phyloP scores from a whole-genome alignment of 2,113 vertebrate genomes.

The Gopherus evgoodei region DNA sequence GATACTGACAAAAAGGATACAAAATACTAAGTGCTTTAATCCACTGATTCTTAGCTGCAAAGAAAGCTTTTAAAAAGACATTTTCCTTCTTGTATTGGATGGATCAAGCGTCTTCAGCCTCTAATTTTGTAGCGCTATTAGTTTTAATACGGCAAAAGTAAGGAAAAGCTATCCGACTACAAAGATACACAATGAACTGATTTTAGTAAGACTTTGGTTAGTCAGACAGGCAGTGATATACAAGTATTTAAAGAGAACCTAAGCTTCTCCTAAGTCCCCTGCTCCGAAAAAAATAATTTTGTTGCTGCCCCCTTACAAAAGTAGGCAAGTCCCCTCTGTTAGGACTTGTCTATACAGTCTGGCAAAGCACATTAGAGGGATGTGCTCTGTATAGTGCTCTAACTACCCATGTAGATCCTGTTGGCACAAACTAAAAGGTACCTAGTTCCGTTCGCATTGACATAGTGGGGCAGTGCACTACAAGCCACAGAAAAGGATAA shows the following conservation, averaged over 20 bases:
- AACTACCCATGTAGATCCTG: neutral
- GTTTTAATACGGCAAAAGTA: slow-evolving; percentile 20
- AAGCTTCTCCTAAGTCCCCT: neutral
- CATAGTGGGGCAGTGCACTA: neutral
- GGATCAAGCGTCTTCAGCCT: slow-evolving; percentile 12
- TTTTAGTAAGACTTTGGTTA: slow-evolving; percentile 42
- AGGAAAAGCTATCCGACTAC: neutral
- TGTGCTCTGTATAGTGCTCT: neutral
- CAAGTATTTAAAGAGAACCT: neutral
- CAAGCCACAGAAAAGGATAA: neutral
- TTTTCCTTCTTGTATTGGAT: slow-evolving; percentile 30
- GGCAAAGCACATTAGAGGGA: neutral
- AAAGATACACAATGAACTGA: slow-evolving; percentile 11
- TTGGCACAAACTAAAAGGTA: neutral
- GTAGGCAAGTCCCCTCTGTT: neutral
- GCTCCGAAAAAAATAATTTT: neutral
- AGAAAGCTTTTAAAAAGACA: slow-evolving; percentile 23
- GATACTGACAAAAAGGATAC: neutral
- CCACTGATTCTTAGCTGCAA: slow-evolving; percentile 11
- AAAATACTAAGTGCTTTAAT: slow-evolving; percentile 25
- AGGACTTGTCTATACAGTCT: neutral
- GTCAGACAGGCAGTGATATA: slow-evolving; percentile 27
- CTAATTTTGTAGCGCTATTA: neutral
- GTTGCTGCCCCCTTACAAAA: neutral
- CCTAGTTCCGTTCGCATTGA: neutral